Conservation (phyloP, 2,888 invertebrate species). For the Yponomeuta sedellus region DNA sequence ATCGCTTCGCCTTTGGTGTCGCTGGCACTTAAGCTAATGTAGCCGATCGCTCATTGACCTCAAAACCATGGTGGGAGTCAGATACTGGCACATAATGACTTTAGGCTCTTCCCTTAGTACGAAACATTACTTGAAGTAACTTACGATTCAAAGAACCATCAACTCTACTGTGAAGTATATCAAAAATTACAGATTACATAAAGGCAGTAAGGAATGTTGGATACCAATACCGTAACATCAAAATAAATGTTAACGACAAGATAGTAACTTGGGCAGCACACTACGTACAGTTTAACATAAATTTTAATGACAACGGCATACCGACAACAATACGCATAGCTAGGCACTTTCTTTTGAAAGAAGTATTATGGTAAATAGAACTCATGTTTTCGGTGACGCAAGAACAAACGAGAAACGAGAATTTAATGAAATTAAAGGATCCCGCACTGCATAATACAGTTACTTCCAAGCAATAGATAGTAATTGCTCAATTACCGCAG, state of each 20-base stretch:
- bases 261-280: slow-evolving; percentile 28
- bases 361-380: neutral
- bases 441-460: neutral
- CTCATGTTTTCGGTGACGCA: neutral
- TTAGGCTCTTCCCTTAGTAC: neutral
- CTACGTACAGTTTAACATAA: slow-evolving; percentile 42
- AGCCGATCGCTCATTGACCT: slow-evolving; percentile 67
- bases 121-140: neutral
- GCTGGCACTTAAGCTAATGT: slow-evolving; percentile 40
- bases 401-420: neutral
- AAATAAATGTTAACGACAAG: slow-evolving; percentile 24
- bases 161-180: neutral
- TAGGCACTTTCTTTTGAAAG: neutral
- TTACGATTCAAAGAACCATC: slow-evolving; percentile 18
- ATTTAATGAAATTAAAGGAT: neutral
- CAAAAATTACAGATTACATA: neutral
- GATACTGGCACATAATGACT: slow-evolving; percentile 29
- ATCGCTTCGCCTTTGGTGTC: slow-evolving; percentile 4
- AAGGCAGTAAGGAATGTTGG: neutral
- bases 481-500: slow-evolving; percentile 44
- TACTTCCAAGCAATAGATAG: neutral
- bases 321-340: neutral
- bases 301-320: slow-evolving; percentile 28
- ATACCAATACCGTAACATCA: slow-evolving; percentile 15
- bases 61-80: slow-evolving; percentile 40